Percentiles rank a stretch among this genome's conserved stretches.
Conservation (phyloP, 2,888 invertebrate species). For the Mythimna pallens region DNA sequence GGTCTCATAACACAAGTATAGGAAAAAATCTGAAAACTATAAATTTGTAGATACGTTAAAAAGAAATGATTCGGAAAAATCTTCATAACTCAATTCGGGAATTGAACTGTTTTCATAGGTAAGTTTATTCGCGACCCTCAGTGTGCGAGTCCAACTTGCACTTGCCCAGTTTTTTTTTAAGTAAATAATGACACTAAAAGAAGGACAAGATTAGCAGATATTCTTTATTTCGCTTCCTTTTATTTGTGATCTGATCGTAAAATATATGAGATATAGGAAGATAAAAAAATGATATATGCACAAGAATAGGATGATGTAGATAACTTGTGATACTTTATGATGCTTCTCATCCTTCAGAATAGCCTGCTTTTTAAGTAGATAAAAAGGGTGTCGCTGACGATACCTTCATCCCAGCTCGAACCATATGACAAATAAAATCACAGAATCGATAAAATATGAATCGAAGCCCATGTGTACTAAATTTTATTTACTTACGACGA, state of each 20-base stretch:
- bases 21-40: too few species aligned
- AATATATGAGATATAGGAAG: too few species aligned
- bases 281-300: not conserved
- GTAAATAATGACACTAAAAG: not conserved
- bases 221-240: not conserved
- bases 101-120: too few species aligned
- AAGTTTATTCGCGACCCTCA: too few species aligned
- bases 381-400: conserved; percentile 2
- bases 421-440: conserved; percentile 46
- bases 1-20: too few species aligned
- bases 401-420: conserved; percentile 6
- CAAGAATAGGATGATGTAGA: not conserved
- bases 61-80: too few species aligned
- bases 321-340: not conserved
- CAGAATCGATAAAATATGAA: conserved; percentile 58
- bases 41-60: too few species aligned
- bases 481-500: conserved; percentile 61
- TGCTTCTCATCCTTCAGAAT: too few species aligned
- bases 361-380: not conserved
- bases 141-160: too few species aligned
- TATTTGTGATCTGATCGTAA: too few species aligned
- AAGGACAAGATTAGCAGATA: not conserved
- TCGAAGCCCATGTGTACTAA: conserved; percentile 55
- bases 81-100: too few species aligned
- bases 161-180: not conserved